Conservation (phyloP, 2,113 vertebrate species). For the Illadopsis cleaveri region DNA sequence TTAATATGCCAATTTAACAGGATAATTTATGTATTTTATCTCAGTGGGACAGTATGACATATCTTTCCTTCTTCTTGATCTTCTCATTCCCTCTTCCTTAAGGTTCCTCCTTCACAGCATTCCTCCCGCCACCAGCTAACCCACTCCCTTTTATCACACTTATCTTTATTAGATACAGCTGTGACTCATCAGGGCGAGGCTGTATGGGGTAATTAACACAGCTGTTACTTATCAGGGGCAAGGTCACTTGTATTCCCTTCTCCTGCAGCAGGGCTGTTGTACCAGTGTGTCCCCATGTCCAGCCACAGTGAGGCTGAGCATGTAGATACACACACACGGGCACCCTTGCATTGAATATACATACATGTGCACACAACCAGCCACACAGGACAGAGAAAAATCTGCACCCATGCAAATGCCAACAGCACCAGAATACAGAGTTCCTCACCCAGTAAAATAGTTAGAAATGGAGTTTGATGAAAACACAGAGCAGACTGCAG, state of each 20-base stretch:
- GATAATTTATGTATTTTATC: background rate
- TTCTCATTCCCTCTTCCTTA: background rate
- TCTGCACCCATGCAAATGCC: background rate
- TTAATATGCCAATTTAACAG: background rate
- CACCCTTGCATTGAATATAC: accelerated
- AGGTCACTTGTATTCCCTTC: background rate
- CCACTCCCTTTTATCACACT: background rate
- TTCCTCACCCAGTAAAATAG: background rate
- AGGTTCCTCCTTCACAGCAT: too few species aligned
- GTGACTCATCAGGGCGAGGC: background rate
- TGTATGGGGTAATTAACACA: background rate
- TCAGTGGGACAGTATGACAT: background rate
- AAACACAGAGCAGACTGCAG: background rate
- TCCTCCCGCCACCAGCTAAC: too few species aligned
- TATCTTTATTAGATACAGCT: background rate
- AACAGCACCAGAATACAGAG: background rate
- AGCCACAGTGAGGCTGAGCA: background rate
- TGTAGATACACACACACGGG: accelerated
- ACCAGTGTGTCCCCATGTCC: accelerated
- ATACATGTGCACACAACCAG: accelerated
- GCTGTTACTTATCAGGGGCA: background rate
- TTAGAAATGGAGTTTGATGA: background rate
- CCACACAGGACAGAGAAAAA: background rate
- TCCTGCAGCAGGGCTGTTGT: background rate
- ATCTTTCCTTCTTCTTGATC: too few species aligned